Evolutionary conservation across 2,113 vertebrate genomes (phyloP), one percentile per base, ranked within the genome.

Genomic region (Larimichthys polyactis): DNA sequence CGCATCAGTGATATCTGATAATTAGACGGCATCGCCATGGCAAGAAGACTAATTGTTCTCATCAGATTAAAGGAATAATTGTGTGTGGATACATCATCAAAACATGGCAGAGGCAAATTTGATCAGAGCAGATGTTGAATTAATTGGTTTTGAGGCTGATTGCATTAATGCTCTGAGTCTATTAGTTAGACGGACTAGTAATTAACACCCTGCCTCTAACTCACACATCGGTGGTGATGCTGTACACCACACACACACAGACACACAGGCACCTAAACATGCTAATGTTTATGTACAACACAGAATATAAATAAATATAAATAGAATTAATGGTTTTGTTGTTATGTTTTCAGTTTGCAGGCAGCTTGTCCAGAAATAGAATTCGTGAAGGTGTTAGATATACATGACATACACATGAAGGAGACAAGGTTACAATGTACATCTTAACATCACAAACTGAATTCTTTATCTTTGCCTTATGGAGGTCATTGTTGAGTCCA

Each of bases 41-140:
- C 51, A 24, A 75, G 72, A 71, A 52, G 74, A 89, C 88, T 91
- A 89, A 93, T 91, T 94, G 90, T 91, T 89, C 70, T 89, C 83
- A 85, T 89, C 83, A 87, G 93, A 91, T 94, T 90, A 92, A 81
- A 58, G 81, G 86, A 89, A 89, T 94, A 90, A 93, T 84, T 90
- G 87, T 86, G 88, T 87, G 88, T 87, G 87, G 86, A 90, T 89
- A 90, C 91, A 91, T 90, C 86, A 79, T 88, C 70, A 89, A 88
- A 94, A 94, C 84, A 89, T 58, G 86, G 84, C 86, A 60, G 76
- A 74, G 88, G 88, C 91, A 91, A 90, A 92, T 93, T 87, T 90
- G 87, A 93, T 93, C 89, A 86, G 83, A 87, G 90, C 93, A 94
- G 93, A 93, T 94, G 93, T 87, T 89, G 87, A 89, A 92, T 92